Conservation (phyloP, 2,888 invertebrate species). For the Acholoe squamosa region DNA sequence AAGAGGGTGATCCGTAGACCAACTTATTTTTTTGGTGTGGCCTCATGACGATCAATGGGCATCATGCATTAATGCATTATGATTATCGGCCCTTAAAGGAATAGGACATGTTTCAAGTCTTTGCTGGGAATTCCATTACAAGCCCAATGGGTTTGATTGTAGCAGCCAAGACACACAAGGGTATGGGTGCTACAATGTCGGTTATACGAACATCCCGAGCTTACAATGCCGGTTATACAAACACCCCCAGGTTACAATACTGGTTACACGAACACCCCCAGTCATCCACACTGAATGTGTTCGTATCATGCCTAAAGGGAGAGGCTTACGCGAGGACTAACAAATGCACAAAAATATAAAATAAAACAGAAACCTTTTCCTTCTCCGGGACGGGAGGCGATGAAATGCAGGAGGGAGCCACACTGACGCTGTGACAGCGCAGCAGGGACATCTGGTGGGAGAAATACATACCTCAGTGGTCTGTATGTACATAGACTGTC, state of each 20-base stretch:
- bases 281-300: not conserved
- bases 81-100: too few relatives aligned
- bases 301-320: not conserved
- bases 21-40: too few relatives aligned
- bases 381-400: not conserved
- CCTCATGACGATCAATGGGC: too few relatives aligned
- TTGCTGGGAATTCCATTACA: too few relatives aligned
- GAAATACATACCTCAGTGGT: not conserved
- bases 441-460: constrained; percentile 35
- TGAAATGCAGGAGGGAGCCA: not conserved
- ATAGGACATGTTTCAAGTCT: too few relatives aligned
- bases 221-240: not conserved
- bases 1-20: too few relatives aligned
- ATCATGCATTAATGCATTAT: too few relatives aligned
- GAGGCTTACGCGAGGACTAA: too few relatives aligned
- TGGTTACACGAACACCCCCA: not conserved
- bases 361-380: constrained; percentile 38
- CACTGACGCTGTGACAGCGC: constrained; percentile 51
- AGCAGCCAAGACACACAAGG: too few relatives aligned
- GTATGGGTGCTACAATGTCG: too few relatives aligned
- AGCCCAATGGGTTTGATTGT: too few relatives aligned
- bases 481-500: not conserved
- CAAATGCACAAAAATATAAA: not conserved
- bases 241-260: not conserved
- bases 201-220: too few relatives aligned